Percentiles rank a stretch among this genome's conserved stretches.
phyloP scores from a whole-genome alignment of 2,113 vertebrate species.

The Gopherus evgoodei region DNA sequence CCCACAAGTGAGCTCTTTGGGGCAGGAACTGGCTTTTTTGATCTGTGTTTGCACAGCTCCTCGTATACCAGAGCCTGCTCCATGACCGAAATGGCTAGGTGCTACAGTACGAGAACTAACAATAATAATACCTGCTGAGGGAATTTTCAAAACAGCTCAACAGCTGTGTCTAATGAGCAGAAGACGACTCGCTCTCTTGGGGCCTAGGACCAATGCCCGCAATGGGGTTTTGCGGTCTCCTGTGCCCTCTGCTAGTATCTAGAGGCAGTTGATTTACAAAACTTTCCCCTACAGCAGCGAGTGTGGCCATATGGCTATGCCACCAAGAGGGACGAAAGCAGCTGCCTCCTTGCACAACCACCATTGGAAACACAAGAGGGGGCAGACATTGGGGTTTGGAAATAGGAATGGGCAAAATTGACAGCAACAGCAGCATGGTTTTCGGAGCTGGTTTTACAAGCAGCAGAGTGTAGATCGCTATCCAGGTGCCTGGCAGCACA shows the following conservation, averaged over 20 bases:
- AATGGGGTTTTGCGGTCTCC: neutral
- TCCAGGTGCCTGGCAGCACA: accelerated
- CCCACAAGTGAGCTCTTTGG: neutral
- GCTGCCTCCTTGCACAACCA: accelerated
- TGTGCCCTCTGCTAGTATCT: neutral
- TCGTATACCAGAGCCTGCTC: neutral
- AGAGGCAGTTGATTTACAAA: neutral
- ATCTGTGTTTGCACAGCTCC: neutral
- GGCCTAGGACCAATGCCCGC: neutral
- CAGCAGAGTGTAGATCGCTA: accelerated
- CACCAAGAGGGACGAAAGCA: neutral
- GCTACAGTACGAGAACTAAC: neutral
- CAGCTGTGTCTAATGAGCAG: neutral
- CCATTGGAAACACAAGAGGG: neutral
- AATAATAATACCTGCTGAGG: neutral
- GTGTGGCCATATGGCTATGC: neutral
- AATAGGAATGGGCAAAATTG: neutral
- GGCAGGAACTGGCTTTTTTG: neutral
- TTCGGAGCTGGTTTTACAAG: neutral
- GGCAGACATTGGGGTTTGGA: neutral
- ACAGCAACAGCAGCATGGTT: accelerated
- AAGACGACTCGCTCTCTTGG: neutral
- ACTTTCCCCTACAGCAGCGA: neutral
- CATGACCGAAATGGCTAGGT: neutral
- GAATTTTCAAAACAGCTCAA: neutral